Base-by-base conservation (phyloP, 2,797 vertebrate genomes). In the Dryobates pubescens region DNA sequence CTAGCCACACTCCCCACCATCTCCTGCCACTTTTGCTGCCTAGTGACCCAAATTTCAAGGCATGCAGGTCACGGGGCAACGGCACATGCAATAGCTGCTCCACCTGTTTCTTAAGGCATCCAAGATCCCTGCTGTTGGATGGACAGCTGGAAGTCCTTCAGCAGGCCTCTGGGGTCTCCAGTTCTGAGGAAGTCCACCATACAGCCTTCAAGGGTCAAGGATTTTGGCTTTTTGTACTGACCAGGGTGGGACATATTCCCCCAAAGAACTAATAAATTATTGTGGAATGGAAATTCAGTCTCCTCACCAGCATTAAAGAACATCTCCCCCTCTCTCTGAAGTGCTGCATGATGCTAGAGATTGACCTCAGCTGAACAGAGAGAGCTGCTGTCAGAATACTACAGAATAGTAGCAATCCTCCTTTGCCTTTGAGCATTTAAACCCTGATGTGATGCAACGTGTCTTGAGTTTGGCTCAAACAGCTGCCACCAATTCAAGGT, bases 351-450 rank as follows among this genome's bases (percentile, higher is more conserved):
- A 89, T 92, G 89, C 85, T 95, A 79, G 91, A 88, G 93, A 95
- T 84, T 92, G 94, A 94, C 94, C 94, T 93, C 72, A 16, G 87
- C 74, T 70, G 82, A 96, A 90, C 95, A 92, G 14, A 92, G 86
- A 87, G 85, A 96, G 80, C 95, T 93, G 94, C 80, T 95, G 87
- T 68, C 95, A 85, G 68, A 95, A 95, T 57, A 91, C 87, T 92
- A 91, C 87, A 92, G 85, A 91, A 82, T 86, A 82, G 89, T 63
- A 94, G 89, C 85, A 95, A 92, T 41, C 71, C 82, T 89, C 89
- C 91, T 89, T 93, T 88, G 85, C 94, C 93, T 96, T 95, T 95
- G 91, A 96, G 93, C 82, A 32, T 88, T 96, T 93, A 86, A 94
- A 93, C 65, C 75, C 93, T 74, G 89, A 91, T 88, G 90, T 91